Conservation (phyloP, 2,888 invertebrate genomes). For the Acanthococcus lagerstroemiae region DNA sequence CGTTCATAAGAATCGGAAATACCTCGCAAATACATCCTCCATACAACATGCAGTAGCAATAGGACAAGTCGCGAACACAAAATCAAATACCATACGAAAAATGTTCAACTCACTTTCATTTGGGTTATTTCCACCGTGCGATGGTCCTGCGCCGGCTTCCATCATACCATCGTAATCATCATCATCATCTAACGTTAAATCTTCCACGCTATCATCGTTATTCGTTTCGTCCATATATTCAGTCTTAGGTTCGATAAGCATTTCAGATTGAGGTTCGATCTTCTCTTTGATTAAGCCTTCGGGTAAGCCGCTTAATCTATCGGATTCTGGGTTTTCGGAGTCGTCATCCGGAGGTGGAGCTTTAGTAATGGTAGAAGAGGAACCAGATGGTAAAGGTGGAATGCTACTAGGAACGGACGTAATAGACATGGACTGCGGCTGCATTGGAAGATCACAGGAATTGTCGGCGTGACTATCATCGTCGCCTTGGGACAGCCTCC, state of each 20-base stretch:
- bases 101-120: slow-evolving; percentile 57
- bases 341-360: slow-evolving; percentile 29
- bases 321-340: slow-evolving; percentile 32
- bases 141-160: slow-evolving; percentile 63
- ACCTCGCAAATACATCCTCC: too few species aligned
- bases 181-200: slow-evolving; percentile 59
- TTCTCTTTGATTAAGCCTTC: slow-evolving; percentile 35
- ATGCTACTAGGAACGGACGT: slow-evolving; percentile 26
- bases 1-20: too few species aligned
- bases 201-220: slow-evolving; percentile 68
- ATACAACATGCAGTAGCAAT: too few species aligned
- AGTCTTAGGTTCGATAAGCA: slow-evolving; percentile 58
- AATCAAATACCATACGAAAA: too few species aligned
- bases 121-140: slow-evolving; percentile 44
- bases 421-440: slow-evolving; percentile 18
- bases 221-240: slow-evolving; percentile 58
- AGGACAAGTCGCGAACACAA: too few species aligned
- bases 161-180: slow-evolving; percentile 59
- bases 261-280: slow-evolving; percentile 36
- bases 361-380: slow-evolving; percentile 34
- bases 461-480: slow-evolving; percentile 37
- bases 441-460: slow-evolving; percentile 37
- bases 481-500: slow-evolving; percentile 38
- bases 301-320: slow-evolving; percentile 31
- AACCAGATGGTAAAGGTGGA: slow-evolving; percentile 33